Conservation (phyloP, 92 coral and sea anemone species). For the Umimayanthus chanpuru region DNA sequence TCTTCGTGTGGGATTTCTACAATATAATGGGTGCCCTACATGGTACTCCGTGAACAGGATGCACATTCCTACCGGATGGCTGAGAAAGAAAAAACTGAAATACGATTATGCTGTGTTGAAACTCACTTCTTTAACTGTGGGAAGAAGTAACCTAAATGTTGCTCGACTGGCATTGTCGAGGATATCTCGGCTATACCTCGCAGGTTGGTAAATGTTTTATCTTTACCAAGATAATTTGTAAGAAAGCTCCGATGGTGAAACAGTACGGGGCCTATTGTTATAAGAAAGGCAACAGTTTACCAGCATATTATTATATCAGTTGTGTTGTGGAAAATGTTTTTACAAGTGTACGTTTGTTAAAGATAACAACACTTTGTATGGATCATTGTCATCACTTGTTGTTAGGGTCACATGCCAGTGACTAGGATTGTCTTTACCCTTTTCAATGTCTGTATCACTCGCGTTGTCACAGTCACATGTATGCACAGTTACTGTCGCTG, state of each 20-base stretch:
- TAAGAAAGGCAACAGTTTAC: no score
- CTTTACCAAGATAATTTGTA: neutral
- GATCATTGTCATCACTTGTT: no score
- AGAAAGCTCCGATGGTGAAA: neutral
- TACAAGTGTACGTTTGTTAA: no score
- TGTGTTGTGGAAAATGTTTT: no score
- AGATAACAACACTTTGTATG: no score
- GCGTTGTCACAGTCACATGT: no score
- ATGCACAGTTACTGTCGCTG: no score
- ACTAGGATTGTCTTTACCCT: no score
- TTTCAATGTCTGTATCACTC: no score
- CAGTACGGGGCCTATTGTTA: neutral
- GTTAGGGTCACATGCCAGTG: no score
- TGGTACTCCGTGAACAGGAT: slow-evolving; percentile 63
- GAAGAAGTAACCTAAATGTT: neutral
- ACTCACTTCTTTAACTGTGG: neutral
- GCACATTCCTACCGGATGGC: slow-evolving; percentile 46
- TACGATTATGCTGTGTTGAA: slow-evolving; percentile 29
- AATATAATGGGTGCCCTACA: slow-evolving; percentile 51
- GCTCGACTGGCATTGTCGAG: neutral
- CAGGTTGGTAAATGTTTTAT: slow-evolving; percentile 12
- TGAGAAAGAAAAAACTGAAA: neutral
- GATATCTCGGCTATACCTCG: slow-evolving; percentile 16
- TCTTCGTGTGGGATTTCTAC: slow-evolving; percentile 71
- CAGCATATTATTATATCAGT: no score